Evolutionary conservation across 2,888 invertebrate genomes (phyloP).

Genomic region (Dexiosoma caninum): DNA sequence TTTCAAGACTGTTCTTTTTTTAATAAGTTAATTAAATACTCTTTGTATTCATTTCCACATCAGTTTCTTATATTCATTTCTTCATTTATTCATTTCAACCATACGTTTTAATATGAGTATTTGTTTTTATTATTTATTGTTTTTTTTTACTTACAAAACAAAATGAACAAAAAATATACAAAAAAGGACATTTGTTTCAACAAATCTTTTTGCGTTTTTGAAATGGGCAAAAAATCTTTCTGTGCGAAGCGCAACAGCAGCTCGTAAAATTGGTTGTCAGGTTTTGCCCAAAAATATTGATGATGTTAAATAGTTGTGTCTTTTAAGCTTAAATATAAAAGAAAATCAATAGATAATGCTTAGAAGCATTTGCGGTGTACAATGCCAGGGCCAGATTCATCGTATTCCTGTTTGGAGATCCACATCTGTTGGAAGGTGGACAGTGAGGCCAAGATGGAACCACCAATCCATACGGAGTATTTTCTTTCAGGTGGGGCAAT

Average conservation of each 20-base stretch:
- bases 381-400: slow-evolving; percentile 80
- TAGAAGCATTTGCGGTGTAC: slow-evolving; percentile 99
- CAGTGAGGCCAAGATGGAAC: slow-evolving; percentile 91
- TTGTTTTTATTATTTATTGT: slow-evolving; percentile 40
- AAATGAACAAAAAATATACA: slow-evolving; percentile 64
- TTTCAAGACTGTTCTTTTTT: neutral
- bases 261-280: slow-evolving; percentile 17
- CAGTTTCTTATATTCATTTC: neutral
- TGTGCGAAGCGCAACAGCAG: slow-evolving; percentile 35
- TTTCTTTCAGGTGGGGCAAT: slow-evolving; percentile 94
- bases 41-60: slow-evolving; percentile 13
- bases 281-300: slow-evolving; percentile 38
- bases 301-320: slow-evolving; percentile 54
- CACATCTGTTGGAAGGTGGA: slow-evolving; percentile 95
- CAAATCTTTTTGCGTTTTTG: slow-evolving; percentile 55
- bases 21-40: slow-evolving; percentile 6
- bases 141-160: slow-evolving; percentile 60
- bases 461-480: slow-evolving; percentile 92
- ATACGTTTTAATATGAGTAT: slow-evolving; percentile 24
- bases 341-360: slow-evolving; percentile 69
- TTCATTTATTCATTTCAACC: slow-evolving; percentile 22
- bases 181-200: slow-evolving; percentile 61
- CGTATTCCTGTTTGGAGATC: slow-evolving; percentile 94
- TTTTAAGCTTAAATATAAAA: slow-evolving; percentile 57
- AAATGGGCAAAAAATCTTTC: slow-evolving; percentile 64